Conservation (phyloP, 2,113 vertebrate species). For the Campylorhamphus procurvoides region DNA sequence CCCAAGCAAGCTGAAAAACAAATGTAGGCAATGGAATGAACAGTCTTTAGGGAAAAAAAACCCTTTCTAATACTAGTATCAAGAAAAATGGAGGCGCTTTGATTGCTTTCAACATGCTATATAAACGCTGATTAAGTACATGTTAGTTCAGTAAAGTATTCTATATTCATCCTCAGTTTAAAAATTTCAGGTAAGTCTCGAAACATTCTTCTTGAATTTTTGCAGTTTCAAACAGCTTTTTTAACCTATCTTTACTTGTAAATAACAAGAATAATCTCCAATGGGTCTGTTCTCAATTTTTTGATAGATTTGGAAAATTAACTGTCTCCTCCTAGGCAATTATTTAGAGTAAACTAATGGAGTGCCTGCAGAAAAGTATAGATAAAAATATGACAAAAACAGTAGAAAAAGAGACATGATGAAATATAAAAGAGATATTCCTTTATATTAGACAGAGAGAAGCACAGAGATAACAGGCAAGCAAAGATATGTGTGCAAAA, state of each 20-base stretch:
- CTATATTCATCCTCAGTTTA: slow-evolving; percentile 27
- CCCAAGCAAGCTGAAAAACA: slow-evolving; percentile 77
- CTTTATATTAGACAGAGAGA: not conserved
- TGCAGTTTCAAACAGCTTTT: slow-evolving; percentile 54
- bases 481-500: not conserved
- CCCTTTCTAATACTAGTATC: not conserved
- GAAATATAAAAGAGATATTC: not conserved
- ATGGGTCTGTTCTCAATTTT: slow-evolving; percentile 46
- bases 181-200: slow-evolving; percentile 56
- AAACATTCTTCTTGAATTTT: slow-evolving; percentile 43
- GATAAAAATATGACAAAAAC: slow-evolving; percentile 53
- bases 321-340: slow-evolving; percentile 52
- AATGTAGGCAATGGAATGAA: not conserved
- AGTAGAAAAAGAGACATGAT: not conserved
- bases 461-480: not conserved
- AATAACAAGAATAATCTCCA: slow-evolving; percentile 25
- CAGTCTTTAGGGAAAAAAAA: not conserved
- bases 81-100: slow-evolving; percentile 5
- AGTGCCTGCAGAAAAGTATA: slow-evolving; percentile 35
- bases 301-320: slow-evolving; percentile 67
- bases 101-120: slow-evolving; percentile 8
- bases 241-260: slow-evolving; percentile 36
- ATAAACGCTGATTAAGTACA: slow-evolving; percentile 51
- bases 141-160: slow-evolving; percentile 28
- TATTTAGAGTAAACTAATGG: slow-evolving; percentile 57